These are phyloP conservation scores for Latrodectus geometricus DNA, from an alignment of 1,140 invertebrate species.

Conservation along the genomic window DNA sequence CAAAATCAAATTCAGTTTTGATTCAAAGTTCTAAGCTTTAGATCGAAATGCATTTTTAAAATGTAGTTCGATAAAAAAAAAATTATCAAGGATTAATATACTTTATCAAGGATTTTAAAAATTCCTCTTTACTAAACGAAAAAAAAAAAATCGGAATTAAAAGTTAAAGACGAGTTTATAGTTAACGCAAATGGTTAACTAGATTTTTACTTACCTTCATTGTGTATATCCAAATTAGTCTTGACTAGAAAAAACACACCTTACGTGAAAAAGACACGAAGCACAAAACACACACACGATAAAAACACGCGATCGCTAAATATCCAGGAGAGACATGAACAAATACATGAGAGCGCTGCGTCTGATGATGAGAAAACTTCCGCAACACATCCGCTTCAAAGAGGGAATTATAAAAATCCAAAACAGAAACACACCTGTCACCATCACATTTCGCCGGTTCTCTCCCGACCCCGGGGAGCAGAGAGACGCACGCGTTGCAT, in stretches of 20 bases:
- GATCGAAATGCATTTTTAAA: too few species aligned
- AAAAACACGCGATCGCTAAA: neutral
- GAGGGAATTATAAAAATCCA: neutral
- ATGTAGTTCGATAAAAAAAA: too few species aligned
- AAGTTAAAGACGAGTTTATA: too few species aligned
- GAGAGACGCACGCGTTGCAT: neutral
- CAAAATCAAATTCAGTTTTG: too few species aligned
- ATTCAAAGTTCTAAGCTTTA: too few species aligned
- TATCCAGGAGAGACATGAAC: neutral
- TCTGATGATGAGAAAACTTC: neutral
- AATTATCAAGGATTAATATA: too few species aligned
- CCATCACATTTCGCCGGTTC: neutral
- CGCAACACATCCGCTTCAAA: neutral
- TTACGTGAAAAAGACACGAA: neutral
- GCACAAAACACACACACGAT: neutral
- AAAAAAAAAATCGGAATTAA: too few species aligned
- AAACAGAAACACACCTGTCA: neutral
- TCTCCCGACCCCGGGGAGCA: neutral
- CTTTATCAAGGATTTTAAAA: too few species aligned
- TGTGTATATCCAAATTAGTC: too few species aligned
- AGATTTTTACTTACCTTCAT: too few species aligned
- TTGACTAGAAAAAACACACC: neutral
- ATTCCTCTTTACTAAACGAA: too few species aligned
- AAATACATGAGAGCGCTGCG: neutral
- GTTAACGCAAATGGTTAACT: too few species aligned